A percentile compares a stretch with the other conserved stretches of the same genome.
Conservation (phyloP, 1,140 invertebrate genomes). For the Tetraneura akinire region DNA sequence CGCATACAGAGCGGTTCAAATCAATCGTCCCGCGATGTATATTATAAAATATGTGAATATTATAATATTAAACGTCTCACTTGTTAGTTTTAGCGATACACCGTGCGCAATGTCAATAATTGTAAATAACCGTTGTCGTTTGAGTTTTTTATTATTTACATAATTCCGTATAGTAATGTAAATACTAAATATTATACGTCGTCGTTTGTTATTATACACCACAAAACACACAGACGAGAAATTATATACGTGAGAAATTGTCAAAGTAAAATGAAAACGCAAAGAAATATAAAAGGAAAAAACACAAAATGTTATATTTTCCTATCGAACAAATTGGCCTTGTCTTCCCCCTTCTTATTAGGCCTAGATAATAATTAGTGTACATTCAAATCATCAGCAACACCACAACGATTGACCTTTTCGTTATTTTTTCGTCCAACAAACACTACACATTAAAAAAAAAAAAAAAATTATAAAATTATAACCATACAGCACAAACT, state of each 20-base stretch:
- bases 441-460: neutral
- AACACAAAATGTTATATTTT: neutral
- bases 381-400: no score
- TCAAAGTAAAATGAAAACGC: neutral
- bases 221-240: neutral
- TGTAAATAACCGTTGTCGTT: neutral
- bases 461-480: neutral
- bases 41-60: no score
- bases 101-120: neutral
- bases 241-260: neutral
- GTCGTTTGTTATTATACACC: neutral
- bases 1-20: constrained; percentile 32
- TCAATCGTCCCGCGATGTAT: neutral
- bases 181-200: no score
- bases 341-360: neutral
- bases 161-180: no score
- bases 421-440: neutral
- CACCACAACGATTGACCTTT: constrained; percentile 4
- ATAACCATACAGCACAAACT: neutral
- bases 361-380: neutral
- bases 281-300: constrained; percentile 1
- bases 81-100: no score
- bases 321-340: constrained; percentile 6
- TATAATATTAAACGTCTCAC: no score
- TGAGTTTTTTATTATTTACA: no score